Evolutionary conservation across 1,140 invertebrate genomes (phyloP).

Genomic region (Dendrolimus kikuchii): DNA sequence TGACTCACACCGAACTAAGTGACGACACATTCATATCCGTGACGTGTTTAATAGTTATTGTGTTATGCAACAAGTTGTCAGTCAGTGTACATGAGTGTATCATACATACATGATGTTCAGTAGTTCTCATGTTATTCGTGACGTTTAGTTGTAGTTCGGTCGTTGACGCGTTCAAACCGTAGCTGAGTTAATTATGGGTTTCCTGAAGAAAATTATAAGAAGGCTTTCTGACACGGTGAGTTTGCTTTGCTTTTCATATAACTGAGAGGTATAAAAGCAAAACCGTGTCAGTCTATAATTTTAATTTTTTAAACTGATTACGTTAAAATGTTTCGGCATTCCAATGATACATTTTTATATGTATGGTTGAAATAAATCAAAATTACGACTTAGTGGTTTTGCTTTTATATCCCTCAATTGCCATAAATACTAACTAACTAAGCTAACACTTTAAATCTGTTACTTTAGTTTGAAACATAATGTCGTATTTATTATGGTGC

Average conservation of each 20-base stretch:
- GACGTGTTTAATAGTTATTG: slow-evolving; percentile 22
- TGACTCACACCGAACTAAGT: neutral
- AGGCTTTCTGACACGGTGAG: slow-evolving; percentile 39
- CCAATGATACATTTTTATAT: too few relatives aligned
- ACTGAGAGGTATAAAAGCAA: too few relatives aligned
- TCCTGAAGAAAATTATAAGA: slow-evolving; percentile 35
- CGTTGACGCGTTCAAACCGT: neutral
- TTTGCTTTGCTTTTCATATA: slow-evolving; percentile 8
- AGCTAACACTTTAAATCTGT: too few relatives aligned
- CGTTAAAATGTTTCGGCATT: too few relatives aligned
- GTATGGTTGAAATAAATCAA: too few relatives aligned
- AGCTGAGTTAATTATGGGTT: slow-evolving; percentile 15
- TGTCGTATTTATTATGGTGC: too few relatives aligned
- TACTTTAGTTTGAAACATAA: too few relatives aligned
- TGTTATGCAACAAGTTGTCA: slow-evolving; percentile 25
- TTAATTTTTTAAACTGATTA: too few relatives aligned
- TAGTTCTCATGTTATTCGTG: neutral
- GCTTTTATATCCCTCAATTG: too few relatives aligned
- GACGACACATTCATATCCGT: slow-evolving; percentile 20
- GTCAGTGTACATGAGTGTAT: slow-evolving; percentile 14
- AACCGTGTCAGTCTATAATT: too few relatives aligned
- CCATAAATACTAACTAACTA: too few relatives aligned
- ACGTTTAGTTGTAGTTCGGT: neutral
- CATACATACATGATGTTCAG: neutral
- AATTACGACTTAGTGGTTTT: too few relatives aligned